Base-by-base conservation (phyloP, 1,140 invertebrate genomes). In the Diabrotica virgifera region DNA sequence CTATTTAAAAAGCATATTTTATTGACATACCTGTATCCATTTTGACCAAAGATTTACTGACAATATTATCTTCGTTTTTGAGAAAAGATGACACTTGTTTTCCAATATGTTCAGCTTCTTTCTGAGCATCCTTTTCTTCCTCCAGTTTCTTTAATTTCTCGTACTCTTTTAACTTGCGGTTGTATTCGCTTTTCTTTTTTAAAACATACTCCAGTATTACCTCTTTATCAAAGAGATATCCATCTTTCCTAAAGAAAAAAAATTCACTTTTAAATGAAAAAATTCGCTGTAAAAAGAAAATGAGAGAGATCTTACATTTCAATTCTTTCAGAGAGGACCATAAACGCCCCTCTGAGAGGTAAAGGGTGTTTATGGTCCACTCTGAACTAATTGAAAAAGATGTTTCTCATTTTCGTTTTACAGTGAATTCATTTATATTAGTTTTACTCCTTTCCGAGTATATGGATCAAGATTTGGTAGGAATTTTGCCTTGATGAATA, bases 181-280 rank as follows among this genome's bases (percentile, higher is more conserved):
- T 87, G 71, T 95, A 93, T 80, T 98, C 95, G 73, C 87, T 92
- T 77, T 99, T 99, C 78, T 99, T 97, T 0, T 93, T 86, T 38
- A 99, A 85, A 59, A 99, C 92, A 72, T 99, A 99, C 77, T 98
- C 90, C 7, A 99, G 77, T 69, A 99, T 95, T 4, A 96, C 91
- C 86, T 99, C 96, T 78, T 98, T 98, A 73, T 99, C 97, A 82
- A 94, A 99, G 0, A 99, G 82, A 78, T 90, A 96, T 0, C 98
- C 98, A 76, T 98, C 92, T 78, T 90, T 88, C 6, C 91, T 93
- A 59, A n/a, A 80, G 24, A 4, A 24, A 24, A 24, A 24, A 24
- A 24, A n/a, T 24, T 24, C 24, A 24, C 24, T 2, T 24, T 24
- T 24, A 24, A 24, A 24, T 24, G 1, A n/a, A n/a, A n/a, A n/a